A percentile compares a stretch with the other conserved stretches of the same genome.
Evolutionary conservation across 2,888 invertebrate species (phyloP).

Genomic region (Pristionchus exspectatus): DNA sequence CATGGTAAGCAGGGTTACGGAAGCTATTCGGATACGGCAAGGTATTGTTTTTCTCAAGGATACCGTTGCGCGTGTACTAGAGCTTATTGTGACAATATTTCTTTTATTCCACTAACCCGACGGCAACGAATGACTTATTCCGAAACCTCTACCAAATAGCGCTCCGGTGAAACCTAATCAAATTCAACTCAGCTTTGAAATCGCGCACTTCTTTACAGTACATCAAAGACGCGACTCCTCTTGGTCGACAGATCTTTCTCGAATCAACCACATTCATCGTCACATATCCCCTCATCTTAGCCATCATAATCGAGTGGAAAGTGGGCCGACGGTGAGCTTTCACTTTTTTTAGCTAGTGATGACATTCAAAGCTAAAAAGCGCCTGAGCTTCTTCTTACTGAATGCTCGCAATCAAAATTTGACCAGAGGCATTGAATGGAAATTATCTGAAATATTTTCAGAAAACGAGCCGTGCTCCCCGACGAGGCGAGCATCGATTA

Average conservation of each 20-base stretch:
- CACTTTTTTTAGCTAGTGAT: too few species aligned
- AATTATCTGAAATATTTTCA: background rate
- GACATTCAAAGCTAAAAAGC: too few species aligned
- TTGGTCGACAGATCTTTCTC: background rate
- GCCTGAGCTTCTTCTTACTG: background rate
- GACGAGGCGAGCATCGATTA: background rate
- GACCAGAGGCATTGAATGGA: too few species aligned
- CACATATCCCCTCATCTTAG: background rate
- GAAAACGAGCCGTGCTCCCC: background rate
- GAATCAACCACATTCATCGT: background rate
- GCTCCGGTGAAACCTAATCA: background rate
- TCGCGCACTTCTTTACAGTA: background rate
- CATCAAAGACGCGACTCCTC: background rate
- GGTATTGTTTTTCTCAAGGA: background rate
- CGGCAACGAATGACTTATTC: background rate
- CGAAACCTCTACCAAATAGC: background rate
- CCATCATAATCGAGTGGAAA: constrained; percentile 23
- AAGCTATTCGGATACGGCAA: too few species aligned
- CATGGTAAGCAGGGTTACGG: too few species aligned
- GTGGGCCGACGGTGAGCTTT: background rate
- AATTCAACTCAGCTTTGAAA: background rate
- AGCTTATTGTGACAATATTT: too few species aligned
- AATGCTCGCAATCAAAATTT: background rate
- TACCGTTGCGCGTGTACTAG: background rate
- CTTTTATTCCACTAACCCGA: background rate